phyloP scores from a whole-genome alignment of 2,113 vertebrate species.

The Mastomys coucha region DNA sequence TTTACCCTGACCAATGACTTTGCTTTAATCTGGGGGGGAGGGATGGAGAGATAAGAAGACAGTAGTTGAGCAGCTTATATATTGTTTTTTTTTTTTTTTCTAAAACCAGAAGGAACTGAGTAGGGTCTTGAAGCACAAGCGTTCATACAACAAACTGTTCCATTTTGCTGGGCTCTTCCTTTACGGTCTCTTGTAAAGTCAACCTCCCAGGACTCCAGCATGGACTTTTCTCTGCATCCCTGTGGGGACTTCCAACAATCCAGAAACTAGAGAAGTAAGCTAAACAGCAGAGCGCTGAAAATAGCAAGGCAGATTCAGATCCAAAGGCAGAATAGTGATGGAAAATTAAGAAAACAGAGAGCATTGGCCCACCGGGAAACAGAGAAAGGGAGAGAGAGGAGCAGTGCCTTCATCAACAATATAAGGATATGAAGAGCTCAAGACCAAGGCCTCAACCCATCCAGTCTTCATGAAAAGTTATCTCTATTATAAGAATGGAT shows the following conservation, averaged over 20 bases:
- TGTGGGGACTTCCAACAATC: not conserved
- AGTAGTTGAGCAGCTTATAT: not conserved
- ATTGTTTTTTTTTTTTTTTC: not conserved
- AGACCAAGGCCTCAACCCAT: not conserved
- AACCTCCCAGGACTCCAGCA: not conserved
- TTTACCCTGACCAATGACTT: not conserved
- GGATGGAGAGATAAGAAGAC: not conserved
- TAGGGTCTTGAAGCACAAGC: not conserved
- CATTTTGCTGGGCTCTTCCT: not conserved
- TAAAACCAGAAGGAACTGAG: not conserved
- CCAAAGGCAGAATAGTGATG: not conserved
- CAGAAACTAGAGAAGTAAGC: slow-evolving; percentile 14
- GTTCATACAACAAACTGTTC: not conserved
- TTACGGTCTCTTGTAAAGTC: not conserved
- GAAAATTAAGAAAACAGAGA: not conserved
- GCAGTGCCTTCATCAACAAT: not conserved
- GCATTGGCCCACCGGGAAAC: not conserved
- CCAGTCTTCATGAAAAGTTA: not conserved
- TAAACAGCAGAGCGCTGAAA: not conserved
- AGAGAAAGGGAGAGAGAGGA: not conserved
- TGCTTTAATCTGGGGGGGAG: not conserved
- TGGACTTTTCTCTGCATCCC: not conserved
- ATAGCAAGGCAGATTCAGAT: not conserved
- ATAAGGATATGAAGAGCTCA: not conserved
- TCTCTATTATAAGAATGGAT: not conserved